Percentiles rank a stretch among this genome's conserved stretches.
Conservation (phyloP, 2,888 invertebrate species). For the Drosophila niveifrons region DNA sequence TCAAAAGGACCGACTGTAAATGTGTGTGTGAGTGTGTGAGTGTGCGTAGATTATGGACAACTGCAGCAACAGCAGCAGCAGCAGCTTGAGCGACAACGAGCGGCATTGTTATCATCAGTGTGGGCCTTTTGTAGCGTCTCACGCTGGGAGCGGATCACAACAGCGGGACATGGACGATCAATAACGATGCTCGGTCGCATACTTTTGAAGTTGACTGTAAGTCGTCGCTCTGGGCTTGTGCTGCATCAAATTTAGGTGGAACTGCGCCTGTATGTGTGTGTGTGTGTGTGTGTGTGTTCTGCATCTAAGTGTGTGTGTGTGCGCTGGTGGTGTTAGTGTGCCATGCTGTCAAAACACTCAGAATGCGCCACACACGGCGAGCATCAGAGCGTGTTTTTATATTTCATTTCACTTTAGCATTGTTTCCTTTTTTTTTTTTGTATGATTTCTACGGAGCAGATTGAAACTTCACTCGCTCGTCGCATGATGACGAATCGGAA, state of each 20-base stretch:
- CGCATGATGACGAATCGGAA: conserved; percentile 79
- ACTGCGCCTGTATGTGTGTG: conserved; percentile 36
- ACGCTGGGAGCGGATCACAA: conserved; percentile 80
- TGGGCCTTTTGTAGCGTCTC: conserved; percentile 59
- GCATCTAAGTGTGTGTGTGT: conserved; percentile 1
- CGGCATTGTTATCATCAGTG: conserved; percentile 67
- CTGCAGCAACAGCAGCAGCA: conserved; percentile 27
- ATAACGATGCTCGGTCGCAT: conserved; percentile 68
- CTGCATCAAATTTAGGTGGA: conserved; percentile 74
- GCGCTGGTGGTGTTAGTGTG: conserved; percentile 40
- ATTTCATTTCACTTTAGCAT: conserved; percentile 25
- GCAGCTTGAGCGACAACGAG: conserved; percentile 48
- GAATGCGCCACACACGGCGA: conserved; percentile 73
- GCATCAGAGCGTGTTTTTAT: conserved; percentile 30
- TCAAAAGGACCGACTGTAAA: conserved; percentile 62
- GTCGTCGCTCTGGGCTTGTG: conserved; percentile 44
- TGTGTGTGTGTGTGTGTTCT: conserved; percentile 12
- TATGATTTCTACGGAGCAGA: conserved; percentile 55
- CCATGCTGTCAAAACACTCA: conserved; percentile 73
- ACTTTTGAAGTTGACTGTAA: conserved; percentile 67
- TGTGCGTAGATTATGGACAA: conserved; percentile 63
- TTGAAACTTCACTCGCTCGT: conserved; percentile 65
- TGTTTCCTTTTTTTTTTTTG: conserved; percentile 25
- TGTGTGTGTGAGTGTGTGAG: conserved; percentile 18
- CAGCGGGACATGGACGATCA: conserved; percentile 79